Evolutionary conservation across 1,140 invertebrate species (phyloP), one percentile per base, ranked within the genome.

Genomic region (Odontomachus brunneus): DNA sequence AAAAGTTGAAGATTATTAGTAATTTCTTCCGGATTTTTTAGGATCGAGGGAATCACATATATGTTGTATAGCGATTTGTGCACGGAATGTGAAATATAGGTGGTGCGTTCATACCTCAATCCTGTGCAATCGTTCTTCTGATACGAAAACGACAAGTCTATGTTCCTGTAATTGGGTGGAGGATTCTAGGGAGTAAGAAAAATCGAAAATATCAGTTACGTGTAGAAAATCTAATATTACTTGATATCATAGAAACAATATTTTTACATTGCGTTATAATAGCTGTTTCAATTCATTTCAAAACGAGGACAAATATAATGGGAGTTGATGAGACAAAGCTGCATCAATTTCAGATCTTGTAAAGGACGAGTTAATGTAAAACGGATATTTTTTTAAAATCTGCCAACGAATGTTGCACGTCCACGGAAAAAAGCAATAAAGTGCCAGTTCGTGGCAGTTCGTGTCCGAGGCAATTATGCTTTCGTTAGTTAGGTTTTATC

Each of bases 101-200:
- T n/a, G n/a, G 33, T 33, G 14, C 26, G 48, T 15, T 62, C 5
- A 44, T 63, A 92, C 91, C 92, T 90, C 53, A 92, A 85, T 14
- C 73, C 84, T 14, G 89, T 92, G 72, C 91, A 91, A 72, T 92
- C 89, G n/a, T 83, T 83, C 1, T 33, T 86, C 1, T 71, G 55
- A 84, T 92, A 92, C 1, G 89, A 86, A 48, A 92, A 93, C 14
- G 92, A 93, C 49, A 93, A 82, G 84, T 93, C 92, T 55, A 93
- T 73, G 59, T 92, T 88, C 24, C 87, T 86, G 82, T 92, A 92
- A 88, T 93, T 93, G 51, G 86, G 15, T 44, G 89, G 74, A 14
- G 89, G 87, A 48, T 65, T 65, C 92, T 92, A 80, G 9, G 89
- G 66, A n/a, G 84, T 55, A 2, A 65, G 17, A 3, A 69, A 48